These are phyloP conservation scores for Pristionchus japonicus DNA, from an alignment of 2,888 invertebrate species.

Conservation along the genomic window DNA sequence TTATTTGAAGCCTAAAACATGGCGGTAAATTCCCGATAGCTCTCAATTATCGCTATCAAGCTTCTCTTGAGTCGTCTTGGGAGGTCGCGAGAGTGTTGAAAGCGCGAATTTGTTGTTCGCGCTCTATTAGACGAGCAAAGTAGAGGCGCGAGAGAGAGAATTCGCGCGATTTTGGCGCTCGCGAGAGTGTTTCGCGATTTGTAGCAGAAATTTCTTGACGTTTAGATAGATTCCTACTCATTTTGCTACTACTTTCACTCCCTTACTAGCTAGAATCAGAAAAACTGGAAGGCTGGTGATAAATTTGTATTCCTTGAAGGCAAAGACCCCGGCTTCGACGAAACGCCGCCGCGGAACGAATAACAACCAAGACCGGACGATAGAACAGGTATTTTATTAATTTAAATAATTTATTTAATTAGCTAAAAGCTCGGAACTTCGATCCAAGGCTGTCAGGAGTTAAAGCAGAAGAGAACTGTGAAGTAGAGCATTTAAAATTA, in stretches of 20 bases:
- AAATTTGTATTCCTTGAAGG: not conserved
- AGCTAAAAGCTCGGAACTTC: no score
- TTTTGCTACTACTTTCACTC: no score
- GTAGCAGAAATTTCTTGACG: no score
- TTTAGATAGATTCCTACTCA: no score
- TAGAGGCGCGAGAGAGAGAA: not conserved
- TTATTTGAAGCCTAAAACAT: not conserved
- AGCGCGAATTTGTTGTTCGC: not conserved
- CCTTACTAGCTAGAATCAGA: not conserved
- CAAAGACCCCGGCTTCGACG: conserved; percentile 17
- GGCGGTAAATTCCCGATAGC: not conserved
- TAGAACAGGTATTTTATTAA: conserved; percentile 45
- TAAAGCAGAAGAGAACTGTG: no score
- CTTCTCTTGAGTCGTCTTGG: not conserved
- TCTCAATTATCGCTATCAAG: not conserved
- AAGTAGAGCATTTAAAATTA: not conserved
- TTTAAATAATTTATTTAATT: not conserved
- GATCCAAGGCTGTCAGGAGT: no score
- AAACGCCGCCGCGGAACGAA: conserved; percentile 24
- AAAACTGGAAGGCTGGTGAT: not conserved
- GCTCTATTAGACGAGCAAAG: not conserved
- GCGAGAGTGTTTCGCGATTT: not conserved
- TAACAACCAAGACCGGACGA: conserved; percentile 31
- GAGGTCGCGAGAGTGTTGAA: not conserved
- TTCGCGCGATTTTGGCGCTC: not conserved